Base-by-base conservation (phyloP, 2,797 vertebrate genomes). In the Betta splendens region DNA sequence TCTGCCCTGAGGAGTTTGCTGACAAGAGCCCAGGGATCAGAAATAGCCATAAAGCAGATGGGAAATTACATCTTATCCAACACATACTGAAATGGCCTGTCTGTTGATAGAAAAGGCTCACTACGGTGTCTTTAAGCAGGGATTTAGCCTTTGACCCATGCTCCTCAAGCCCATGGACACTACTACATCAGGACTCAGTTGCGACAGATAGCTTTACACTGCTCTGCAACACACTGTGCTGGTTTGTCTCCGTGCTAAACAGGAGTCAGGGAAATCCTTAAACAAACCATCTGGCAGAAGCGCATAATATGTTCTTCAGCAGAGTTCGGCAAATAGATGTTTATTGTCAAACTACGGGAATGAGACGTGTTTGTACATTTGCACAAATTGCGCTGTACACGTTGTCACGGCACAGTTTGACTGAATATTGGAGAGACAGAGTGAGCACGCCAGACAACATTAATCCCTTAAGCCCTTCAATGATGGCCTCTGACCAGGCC, bases 401-500 rank as follows among this genome's bases (percentile, higher is more conserved):
- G 67, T 57, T 67, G 69, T 60, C 65, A 40, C 65, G 63, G 63
- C 61, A 43, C 46, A 42, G 75, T 85, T 87, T 85, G 84, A 87
- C 79, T 87, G 87, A 89, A 92, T 91, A 87, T 90, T 80, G 79
- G 80, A 78, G 82, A 73, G 72, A 82, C 59, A 65, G 77, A 74
- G 69, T 50, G 69, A 79, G 63, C 77, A 78, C 51, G 22, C 58
- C 64, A 75, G 77, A 85, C 74, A 83, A 85, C 83, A 89, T 90
- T 92, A 92, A 93, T 92, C 91, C 89, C 51, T 90, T 93, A 92
- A 93, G 85, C 87, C 88, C 81, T 91, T 91, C 87, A 89, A 87
- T 85, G 86, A 89, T 92, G 91, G 86, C 88, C 89, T 89, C 86
- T 92, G 91, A 91, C 90, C 86, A 79, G 89, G 83, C 86, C 89